A percentile compares a stretch with the other conserved stretches of the same genome.
Evolutionary conservation across 2,888 invertebrate species (phyloP).

Genomic region (Leucophora obtusa): DNA sequence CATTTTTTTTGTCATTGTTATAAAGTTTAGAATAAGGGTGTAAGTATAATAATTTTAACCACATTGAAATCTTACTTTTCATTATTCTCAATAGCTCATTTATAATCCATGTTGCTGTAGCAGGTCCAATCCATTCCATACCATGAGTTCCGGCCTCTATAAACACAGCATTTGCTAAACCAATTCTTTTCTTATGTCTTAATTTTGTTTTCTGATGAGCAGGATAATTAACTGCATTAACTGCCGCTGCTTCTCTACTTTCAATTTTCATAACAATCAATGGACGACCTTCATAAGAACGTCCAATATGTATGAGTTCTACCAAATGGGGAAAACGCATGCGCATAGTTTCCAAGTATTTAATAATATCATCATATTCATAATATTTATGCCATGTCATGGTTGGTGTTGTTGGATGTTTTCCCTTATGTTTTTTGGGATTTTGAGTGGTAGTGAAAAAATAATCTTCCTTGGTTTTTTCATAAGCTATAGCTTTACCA

Average conservation of each 20-base stretch:
- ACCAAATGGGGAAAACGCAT: constrained; percentile 83
- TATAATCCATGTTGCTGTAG: constrained; percentile 86
- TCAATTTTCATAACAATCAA: constrained; percentile 85
- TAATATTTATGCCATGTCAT: constrained; percentile 86
- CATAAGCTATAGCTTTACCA: constrained; percentile 85
- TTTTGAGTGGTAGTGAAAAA: constrained; percentile 69
- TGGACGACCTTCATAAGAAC: constrained; percentile 85
- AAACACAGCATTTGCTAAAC: constrained; percentile 87
- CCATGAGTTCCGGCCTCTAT: constrained; percentile 89
- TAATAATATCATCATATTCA: constrained; percentile 84
- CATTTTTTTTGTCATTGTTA: too few species aligned
- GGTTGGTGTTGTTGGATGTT: constrained; percentile 66
- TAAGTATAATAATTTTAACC: too few species aligned
- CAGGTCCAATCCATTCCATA: constrained; percentile 89
- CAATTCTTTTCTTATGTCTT: constrained; percentile 78
- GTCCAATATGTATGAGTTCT: constrained; percentile 85
- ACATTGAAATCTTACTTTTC: constrained; percentile 80
- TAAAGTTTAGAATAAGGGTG: too few species aligned
- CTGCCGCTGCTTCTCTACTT: constrained; percentile 74
- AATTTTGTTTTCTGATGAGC: constrained; percentile 70
- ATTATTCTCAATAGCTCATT: constrained; percentile 84
- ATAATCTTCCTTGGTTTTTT: constrained; percentile 82
- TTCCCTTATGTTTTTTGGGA: constrained; percentile 44
- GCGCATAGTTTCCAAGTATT: constrained; percentile 84
- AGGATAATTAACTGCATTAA: constrained; percentile 67